Base-by-base conservation (phyloP, 2,888 invertebrate genomes). In the Junonia oenone region DNA sequence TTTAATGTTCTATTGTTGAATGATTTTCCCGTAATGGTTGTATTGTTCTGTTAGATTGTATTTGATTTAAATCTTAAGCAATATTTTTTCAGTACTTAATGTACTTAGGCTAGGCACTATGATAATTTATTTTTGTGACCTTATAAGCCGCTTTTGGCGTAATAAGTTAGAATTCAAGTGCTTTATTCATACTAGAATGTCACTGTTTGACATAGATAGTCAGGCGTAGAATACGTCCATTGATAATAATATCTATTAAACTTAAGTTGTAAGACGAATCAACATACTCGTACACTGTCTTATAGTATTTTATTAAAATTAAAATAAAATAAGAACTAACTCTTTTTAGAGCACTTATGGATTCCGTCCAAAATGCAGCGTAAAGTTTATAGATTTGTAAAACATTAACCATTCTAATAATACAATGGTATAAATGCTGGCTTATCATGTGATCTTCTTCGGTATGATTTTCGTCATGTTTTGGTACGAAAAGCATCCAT, bases 341-440 rank as follows among this genome's bases (percentile, higher is more conserved):
- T 69, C 84, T 73, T 78, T 73, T 87, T 37, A 90, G 74, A 59
- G 84, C 90, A 17, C 76, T 74, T 19, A 86, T 80, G 43, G 90
- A 86, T 59, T 90, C 81, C 1, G 91, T 78, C 76, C 81, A 81
- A 56, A 89, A 88, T 0, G 80, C 80, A 13, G 77, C 71, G 52
- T 87, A 83, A 0, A 91, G 68, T 66, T 87, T 87, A 56, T 90
- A 83, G 40, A 91, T 81, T 69, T 91, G 91, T 17, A 82, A 64
- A 22, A 91, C 71, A 55, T 83, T 89, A 22, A 85, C 66, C 78
- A 91, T 76, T 63, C 83, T 72, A 3, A 84, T 53, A 1, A 76
- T 69, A 57, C 90, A 90, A 56, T 90, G 89, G 50, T 71, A 78
- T 55, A 82, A 63, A 60, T 91, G 89, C 4, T 56, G 43, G 51